A percentile compares a stretch with the other conserved stretches of the same genome.
Evolutionary conservation across 2,113 vertebrate species (phyloP).

Genomic region (Gymnorhina tibicen): DNA sequence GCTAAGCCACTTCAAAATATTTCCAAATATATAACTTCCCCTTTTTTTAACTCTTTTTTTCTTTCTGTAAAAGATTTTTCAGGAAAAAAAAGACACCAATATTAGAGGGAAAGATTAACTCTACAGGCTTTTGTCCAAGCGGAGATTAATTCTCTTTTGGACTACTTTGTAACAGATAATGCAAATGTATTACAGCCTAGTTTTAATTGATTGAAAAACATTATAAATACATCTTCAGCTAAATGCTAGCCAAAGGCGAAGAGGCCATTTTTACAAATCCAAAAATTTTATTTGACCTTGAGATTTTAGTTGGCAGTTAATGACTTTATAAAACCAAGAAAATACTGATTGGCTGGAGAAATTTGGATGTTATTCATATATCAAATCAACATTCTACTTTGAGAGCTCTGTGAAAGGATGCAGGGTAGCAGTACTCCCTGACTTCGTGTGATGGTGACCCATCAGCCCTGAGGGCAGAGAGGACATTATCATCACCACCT

Average conservation of each 20-base stretch:
- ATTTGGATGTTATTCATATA: background rate
- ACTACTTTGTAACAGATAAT: background rate
- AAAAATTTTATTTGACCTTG: background rate
- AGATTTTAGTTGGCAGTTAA: background rate
- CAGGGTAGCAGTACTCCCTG: background rate
- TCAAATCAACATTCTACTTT: background rate
- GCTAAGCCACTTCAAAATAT: background rate
- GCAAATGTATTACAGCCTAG: background rate
- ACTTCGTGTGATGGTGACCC: background rate
- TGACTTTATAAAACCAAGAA: background rate
- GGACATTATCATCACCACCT: background rate
- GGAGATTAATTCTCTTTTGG: background rate
- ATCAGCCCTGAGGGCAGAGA: background rate
- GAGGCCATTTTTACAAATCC: background rate
- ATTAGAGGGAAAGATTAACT: background rate
- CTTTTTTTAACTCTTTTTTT: fast-evolving
- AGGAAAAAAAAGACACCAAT: background rate
- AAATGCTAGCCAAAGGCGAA: background rate
- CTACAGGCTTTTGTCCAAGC: background rate
- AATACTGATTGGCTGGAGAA: background rate
- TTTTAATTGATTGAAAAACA: background rate
- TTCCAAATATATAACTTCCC: background rate
- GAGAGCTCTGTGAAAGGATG: background rate
- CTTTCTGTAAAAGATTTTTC: background rate
- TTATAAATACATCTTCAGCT: background rate